Evolutionary conservation across 2,797 vertebrate genomes (phyloP), one percentile per base, ranked within the genome.

Genomic region (Varecia variegata): DNA sequence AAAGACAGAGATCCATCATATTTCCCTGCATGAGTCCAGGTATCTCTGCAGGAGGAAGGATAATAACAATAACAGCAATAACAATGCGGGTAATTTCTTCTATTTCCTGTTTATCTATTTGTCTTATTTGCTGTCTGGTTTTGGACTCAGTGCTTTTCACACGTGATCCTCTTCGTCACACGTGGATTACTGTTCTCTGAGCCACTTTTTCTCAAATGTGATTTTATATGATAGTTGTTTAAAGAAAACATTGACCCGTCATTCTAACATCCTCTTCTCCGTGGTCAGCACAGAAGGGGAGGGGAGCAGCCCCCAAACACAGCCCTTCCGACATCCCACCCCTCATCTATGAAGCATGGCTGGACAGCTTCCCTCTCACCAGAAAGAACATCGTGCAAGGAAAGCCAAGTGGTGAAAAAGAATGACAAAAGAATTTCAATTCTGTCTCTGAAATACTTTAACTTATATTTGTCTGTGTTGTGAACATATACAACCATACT

Each of bases 221-320:
- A 95, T 96, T 98, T 95, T 71, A 90, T 89, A 91, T 23, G 70
- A 84, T 70, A 82, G 82, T 95, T 96, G 40, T 54, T 17, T 40
- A 73, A 89, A 60, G 82, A 67, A 97, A 90, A 94, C 43, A 25
- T 83, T 80, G 80, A 90, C 50, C 2, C 74, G 47, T 92, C 60
- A 83, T 90, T 95, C 82, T 88, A 35, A 27, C 90, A 50, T 84
- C 80, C 84, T 96, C 85, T 89, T 23, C 68, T 54, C 0, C 82
- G 77, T 62, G 60, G 50, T 87, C 85, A 96, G 90, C 95, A 91
- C 23, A 92, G 76, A 85, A 85, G 23, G 35, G 32, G 45, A 89
- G 32, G 68, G 67, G 38, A 17, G 12, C 47, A 30, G 38, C 4
- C 23, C 3, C 15, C 47, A 71, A 38, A 77, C 52, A 20, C n/a